Percentiles rank a stretch among this genome's conserved stretches.
phyloP scores from a whole-genome alignment of 2,797 vertebrate species.

The Bradypodion pumilum region DNA sequence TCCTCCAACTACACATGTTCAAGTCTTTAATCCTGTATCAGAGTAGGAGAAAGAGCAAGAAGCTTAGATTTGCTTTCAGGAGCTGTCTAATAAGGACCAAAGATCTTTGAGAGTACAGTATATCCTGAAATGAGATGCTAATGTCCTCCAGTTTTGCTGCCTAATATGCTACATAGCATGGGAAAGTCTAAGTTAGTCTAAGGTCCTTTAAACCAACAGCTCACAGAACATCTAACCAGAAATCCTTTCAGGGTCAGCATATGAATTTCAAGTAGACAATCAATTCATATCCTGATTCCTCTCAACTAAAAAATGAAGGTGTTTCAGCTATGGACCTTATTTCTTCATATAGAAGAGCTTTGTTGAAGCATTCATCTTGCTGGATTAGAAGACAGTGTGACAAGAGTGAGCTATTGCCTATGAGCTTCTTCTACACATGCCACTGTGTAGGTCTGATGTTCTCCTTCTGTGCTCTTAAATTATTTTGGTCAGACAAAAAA shows the following conservation, averaged over 20 bases:
- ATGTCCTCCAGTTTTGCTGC: neutral
- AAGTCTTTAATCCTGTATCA: neutral
- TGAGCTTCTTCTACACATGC: neutral
- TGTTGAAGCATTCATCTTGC: too few relatives aligned
- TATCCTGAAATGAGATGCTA: too few relatives aligned
- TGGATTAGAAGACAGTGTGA: neutral
- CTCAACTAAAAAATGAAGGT: neutral
- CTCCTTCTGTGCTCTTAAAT: neutral
- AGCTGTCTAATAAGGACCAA: neutral
- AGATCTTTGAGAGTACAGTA: neutral
- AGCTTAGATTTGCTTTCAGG: neutral
- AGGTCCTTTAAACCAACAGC: too few relatives aligned
- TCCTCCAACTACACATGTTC: neutral
- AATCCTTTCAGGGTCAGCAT: neutral
- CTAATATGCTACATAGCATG: too few relatives aligned
- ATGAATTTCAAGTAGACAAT: neutral
- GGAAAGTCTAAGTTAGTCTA: too few relatives aligned
- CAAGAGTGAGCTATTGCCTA: neutral
- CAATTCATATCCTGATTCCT: neutral
- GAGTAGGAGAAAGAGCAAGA: too few relatives aligned
- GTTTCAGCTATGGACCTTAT: neutral
- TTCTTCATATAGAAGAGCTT: neutral
- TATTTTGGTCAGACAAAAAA: neutral
- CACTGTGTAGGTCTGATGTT: neutral
- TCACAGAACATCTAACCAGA: neutral